Conservation (phyloP, 2,888 invertebrate species). For the Desoria tigrina region DNA sequence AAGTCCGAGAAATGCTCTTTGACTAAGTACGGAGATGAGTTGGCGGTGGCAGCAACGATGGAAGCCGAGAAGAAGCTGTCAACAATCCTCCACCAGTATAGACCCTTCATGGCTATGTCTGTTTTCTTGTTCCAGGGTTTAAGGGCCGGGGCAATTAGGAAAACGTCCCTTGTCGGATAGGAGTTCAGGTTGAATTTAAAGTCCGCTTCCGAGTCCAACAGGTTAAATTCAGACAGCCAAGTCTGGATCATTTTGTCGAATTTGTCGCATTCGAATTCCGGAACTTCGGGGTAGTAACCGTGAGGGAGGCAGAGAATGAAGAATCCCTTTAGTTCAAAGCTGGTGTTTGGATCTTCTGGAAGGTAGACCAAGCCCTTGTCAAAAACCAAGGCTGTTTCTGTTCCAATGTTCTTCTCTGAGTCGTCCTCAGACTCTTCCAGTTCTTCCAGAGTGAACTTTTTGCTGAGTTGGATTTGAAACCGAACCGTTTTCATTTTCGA, state of each 20-base stretch:
- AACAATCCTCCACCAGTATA: background rate
- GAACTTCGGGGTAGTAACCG: background rate
- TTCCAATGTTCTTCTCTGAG: too few relatives aligned
- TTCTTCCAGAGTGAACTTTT: too few relatives aligned
- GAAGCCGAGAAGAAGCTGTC: background rate
- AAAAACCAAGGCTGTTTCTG: too few relatives aligned
- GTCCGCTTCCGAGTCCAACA: background rate
- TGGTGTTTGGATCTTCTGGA: background rate
- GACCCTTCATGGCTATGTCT: background rate
- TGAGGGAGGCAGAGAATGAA: slow-evolving; percentile 1
- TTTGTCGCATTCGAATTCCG: background rate
- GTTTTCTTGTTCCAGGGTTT: slow-evolving; percentile 10
- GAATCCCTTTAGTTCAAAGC: background rate
- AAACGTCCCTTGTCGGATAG: background rate
- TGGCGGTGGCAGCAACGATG: background rate
- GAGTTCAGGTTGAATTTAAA: background rate
- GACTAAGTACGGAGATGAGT: background rate
- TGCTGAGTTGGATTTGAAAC: too few relatives aligned
- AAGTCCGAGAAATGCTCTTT: slow-evolving; percentile 12
- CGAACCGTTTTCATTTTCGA: too few relatives aligned
- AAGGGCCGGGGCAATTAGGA: slow-evolving; percentile 3
- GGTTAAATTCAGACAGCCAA: background rate
- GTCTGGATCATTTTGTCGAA: background rate
- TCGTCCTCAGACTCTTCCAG: too few relatives aligned
- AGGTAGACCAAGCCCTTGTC: slow-evolving; percentile 1